Percentiles rank a stretch among this genome's conserved stretches.
These are phyloP conservation scores for Eclectus roratus DNA, from an alignment of 2,113 vertebrate genomes.

Conservation along the genomic window DNA sequence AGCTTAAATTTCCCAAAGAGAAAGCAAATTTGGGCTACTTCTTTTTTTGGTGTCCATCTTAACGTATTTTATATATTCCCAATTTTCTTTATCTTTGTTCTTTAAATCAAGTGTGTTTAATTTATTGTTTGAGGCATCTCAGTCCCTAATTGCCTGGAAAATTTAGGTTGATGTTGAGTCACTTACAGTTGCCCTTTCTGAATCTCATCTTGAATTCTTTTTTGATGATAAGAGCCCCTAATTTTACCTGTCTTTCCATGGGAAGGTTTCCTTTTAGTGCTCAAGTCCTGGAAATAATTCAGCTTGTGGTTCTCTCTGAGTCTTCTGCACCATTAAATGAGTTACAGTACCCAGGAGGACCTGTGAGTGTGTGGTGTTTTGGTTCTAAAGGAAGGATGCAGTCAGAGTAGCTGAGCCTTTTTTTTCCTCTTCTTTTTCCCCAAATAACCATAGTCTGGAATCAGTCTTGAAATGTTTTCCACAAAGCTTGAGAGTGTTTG, in stretches of 20 bases:
- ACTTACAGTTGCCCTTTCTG: not conserved
- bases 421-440: not conserved
- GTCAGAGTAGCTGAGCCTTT: not conserved
- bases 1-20: not conserved
- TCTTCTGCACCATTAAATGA: not conserved
- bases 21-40: not conserved
- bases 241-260: fast-evolving
- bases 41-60: not conserved
- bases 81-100: not conserved
- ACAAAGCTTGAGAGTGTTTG: not conserved
- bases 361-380: not conserved
- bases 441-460: not conserved
- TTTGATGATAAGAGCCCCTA: not conserved
- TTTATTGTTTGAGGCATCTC: not conserved
- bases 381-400: not conserved
- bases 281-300: not conserved
- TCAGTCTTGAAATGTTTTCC: not conserved
- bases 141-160: not conserved
- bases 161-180: not conserved
- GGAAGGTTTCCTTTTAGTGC: not conserved
- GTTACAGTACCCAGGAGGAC: not conserved
- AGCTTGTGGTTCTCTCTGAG: not conserved
- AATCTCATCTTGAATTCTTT: not conserved
- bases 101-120: not conserved
- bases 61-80: not conserved